Percentiles rank a stretch among this genome's conserved stretches.
phyloP scores from a whole-genome alignment of 2,888 invertebrate species.

The Zeuzera pyrina region DNA sequence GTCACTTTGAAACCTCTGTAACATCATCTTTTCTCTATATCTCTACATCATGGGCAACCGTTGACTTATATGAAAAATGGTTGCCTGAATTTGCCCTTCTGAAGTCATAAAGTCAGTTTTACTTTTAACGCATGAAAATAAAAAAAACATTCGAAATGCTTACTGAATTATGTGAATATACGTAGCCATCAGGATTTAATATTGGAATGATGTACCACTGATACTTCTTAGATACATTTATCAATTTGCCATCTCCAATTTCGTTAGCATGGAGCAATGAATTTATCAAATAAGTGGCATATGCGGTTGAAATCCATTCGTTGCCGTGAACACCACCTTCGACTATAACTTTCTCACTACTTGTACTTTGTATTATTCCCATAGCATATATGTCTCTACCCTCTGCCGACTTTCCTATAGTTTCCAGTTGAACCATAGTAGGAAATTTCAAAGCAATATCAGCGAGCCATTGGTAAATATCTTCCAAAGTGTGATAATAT shows the following conservation, averaged over 20 bases:
- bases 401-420: slow-evolving; percentile 58
- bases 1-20: no score
- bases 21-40: no score
- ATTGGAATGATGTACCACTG: slow-evolving; percentile 82
- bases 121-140: no score
- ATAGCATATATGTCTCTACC: slow-evolving; percentile 47
- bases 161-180: slow-evolving; percentile 36
- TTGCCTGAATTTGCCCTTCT: no score
- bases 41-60: no score
- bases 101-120: no score
- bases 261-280: slow-evolving; percentile 50
- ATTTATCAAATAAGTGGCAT: slow-evolving; percentile 72
- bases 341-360: slow-evolving; percentile 62
- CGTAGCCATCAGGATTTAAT: slow-evolving; percentile 83
- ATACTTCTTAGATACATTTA: slow-evolving; percentile 48
- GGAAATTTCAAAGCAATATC: slow-evolving; percentile 52
- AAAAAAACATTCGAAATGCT: slow-evolving; percentile 46
- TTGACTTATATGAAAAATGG: no score
- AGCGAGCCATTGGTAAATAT: slow-evolving; percentile 73
- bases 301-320: slow-evolving; percentile 80
- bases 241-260: slow-evolving; percentile 37
- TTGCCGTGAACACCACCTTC: slow-evolving; percentile 80
- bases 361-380: slow-evolving; percentile 18
- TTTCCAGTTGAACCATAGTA: slow-evolving; percentile 33
- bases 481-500: slow-evolving; percentile 71